Base-by-base conservation (phyloP, 2,888 invertebrate species). In the Andrena hattorfiana region DNA sequence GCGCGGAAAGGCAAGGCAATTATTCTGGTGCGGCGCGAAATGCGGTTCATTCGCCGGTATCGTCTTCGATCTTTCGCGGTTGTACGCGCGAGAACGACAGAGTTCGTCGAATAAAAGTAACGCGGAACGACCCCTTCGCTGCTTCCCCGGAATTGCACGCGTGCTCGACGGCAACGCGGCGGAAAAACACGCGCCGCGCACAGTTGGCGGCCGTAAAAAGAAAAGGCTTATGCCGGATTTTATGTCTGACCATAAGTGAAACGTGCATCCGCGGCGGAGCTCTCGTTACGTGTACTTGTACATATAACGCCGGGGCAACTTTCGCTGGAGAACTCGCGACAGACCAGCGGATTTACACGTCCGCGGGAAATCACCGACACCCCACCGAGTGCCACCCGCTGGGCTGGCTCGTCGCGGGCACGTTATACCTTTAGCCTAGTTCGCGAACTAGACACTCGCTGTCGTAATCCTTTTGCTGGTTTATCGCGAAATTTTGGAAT, bases 241-340 rank as follows among this genome's bases (percentile, higher is more conserved):
- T 86, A 87, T 75, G 84, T 78, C 49, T 78, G 66, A 76, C 82
- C 84, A 85, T 88, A 90, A 90, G 90, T 87, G 89, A 89, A 88
- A 90, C 81, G 87, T 82, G 88, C 88, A 84, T 80, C 84, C 83
- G 78, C 83, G 66, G 70, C 77, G 84, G 72, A 82, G 71, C 80
- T 82, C 79, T 71, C 70, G 86, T 87, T 90, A 88, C 89, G 83
- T 89, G 86, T 88, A 88, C 89, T 82, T 89, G 86, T 88, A 86
- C 88, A 87, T 86, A 87, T 85, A 90, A 90, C 56, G 56, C 42
- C 87, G 73, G 63, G 69, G 49, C 74, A 72, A 77, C 76, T 84
- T 87, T 76, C 74, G 62, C 30, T 35, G 30, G 32, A n/a, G 69
- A 49, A 54, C 68, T 64, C 26, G 49, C 48, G 8, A 28, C 49